A percentile compares a stretch with the other conserved stretches of the same genome.
phyloP scores from a whole-genome alignment of 2,113 vertebrate genomes.

The Xenopus laevis region DNA sequence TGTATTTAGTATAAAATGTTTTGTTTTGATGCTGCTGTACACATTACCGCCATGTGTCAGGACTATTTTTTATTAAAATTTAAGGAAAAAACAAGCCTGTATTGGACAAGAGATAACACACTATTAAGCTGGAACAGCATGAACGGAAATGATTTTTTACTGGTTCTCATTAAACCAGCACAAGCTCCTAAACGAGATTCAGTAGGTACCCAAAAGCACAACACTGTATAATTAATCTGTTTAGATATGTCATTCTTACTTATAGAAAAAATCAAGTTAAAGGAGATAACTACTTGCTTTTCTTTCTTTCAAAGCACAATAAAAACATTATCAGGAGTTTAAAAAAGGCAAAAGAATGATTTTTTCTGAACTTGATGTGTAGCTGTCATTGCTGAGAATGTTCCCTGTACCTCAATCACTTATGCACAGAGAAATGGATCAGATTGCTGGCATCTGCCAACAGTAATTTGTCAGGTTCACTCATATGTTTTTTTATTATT shows the following conservation, averaged over 20 bases:
- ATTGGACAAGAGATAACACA: constrained; percentile 33
- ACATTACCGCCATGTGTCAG: constrained; percentile 7
- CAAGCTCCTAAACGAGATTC: constrained; percentile 38
- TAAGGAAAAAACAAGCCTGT: constrained; percentile 1
- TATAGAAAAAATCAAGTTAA: constrained; percentile 2
- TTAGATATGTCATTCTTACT: constrained; percentile 13
- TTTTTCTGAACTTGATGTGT: constrained; percentile 21
- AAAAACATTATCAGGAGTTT: not conserved
- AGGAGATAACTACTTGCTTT: not conserved
- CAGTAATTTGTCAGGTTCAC: constrained; percentile 30
- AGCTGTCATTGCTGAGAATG: constrained; percentile 26
- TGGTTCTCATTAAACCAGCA: constrained; percentile 37
- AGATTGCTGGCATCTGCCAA: constrained; percentile 36
- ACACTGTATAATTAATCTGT: constrained; percentile 25
- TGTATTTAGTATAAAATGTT: constrained; percentile 21
- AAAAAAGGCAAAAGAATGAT: not conserved
- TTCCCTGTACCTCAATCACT: constrained; percentile 19
- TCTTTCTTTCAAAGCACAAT: not conserved
- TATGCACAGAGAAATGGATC: constrained; percentile 20
- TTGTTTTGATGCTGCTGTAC: constrained; percentile 9
- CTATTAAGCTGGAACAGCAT: constrained; percentile 27
- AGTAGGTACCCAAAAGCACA: constrained; percentile 21
- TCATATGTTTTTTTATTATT: constrained; percentile 20
- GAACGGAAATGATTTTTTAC: constrained; percentile 35
- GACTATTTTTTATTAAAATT: constrained; percentile 26